phyloP scores from a whole-genome alignment of 2,797 vertebrate species.

The Basileuterus tristriatus region DNA sequence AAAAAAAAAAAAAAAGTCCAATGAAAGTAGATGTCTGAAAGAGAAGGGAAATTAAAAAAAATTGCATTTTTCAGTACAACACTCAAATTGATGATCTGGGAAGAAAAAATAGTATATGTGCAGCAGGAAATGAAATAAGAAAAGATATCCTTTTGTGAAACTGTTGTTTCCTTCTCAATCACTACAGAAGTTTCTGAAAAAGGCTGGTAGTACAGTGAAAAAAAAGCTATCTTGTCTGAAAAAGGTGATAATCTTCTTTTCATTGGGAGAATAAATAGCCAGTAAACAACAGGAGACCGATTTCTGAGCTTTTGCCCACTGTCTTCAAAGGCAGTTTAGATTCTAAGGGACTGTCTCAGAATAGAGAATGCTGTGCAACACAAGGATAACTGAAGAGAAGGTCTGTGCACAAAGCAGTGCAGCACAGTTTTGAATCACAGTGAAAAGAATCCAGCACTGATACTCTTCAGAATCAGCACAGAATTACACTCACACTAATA shows the following conservation, averaged over 20 bases:
- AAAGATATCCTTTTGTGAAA: not conserved
- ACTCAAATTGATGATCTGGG: not conserved
- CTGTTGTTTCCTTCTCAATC: not conserved
- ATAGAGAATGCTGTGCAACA: not conserved
- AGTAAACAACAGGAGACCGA: not conserved
- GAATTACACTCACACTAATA: not conserved
- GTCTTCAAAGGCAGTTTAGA: not conserved
- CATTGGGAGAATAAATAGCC: not conserved
- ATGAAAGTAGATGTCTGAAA: not conserved
- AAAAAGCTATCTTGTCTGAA: not conserved
- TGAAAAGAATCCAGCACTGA: not conserved
- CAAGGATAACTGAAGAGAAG: not conserved
- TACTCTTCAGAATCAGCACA: not conserved
- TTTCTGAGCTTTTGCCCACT: not conserved
- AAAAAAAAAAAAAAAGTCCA: not conserved
- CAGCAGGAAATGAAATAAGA: not conserved
- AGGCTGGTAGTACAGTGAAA: not conserved
- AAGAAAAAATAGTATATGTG: not conserved
- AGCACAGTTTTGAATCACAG: not conserved
- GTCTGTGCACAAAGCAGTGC: not conserved
- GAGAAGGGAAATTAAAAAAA: not conserved
- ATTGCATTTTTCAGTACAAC: not conserved
- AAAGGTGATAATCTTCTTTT: not conserved
- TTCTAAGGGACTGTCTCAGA: not conserved
- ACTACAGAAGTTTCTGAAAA: not conserved